These are phyloP conservation scores for Papilio demoleus DNA, from an alignment of 2,888 invertebrate genomes.

Conservation along the genomic window DNA sequence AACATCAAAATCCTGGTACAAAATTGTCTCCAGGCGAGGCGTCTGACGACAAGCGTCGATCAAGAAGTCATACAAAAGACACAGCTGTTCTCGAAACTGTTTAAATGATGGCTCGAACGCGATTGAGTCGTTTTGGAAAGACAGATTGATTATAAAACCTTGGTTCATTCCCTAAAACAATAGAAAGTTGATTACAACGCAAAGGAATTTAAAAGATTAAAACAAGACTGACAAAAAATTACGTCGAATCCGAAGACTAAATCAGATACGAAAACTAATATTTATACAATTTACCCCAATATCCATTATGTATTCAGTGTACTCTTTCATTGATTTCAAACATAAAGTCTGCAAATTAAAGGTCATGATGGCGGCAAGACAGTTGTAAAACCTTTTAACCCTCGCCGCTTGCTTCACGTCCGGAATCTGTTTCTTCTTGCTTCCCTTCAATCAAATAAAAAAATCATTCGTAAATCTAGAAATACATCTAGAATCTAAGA, in stretches of 20 bases:
- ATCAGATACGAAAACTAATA: too few species aligned
- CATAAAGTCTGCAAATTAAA: conserved; percentile 92
- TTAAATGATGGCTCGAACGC: conserved; percentile 90
- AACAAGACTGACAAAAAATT: neutral
- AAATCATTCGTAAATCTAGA: neutral
- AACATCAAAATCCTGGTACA: conserved; percentile 86
- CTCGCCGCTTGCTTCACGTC: conserved; percentile 85
- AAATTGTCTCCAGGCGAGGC: conserved; percentile 91
- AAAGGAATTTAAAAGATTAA: neutral
- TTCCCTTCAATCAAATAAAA: conserved; percentile 76
- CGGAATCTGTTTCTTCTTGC: conserved; percentile 87
- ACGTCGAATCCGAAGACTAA: too few species aligned
- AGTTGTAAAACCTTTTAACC: conserved; percentile 92
- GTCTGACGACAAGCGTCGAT: conserved; percentile 88
- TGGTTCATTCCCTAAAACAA: conserved; percentile 85
- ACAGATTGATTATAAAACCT: conserved; percentile 86
- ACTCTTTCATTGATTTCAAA: conserved; percentile 90
- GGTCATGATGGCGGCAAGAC: conserved; percentile 94
- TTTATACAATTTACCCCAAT: conserved; percentile 83
- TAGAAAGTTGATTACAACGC: neutral
- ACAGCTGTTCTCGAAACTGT: conserved; percentile 87
- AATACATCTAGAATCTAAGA: too few species aligned
- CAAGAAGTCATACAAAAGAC: conserved; percentile 89
- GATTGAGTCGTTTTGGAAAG: conserved; percentile 84
- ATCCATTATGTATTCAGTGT: conserved; percentile 89